Evolutionary conservation across 2,113 vertebrate genomes (phyloP), one percentile per base, ranked within the genome.

Genomic region (Phoxinus phoxinus): DNA sequence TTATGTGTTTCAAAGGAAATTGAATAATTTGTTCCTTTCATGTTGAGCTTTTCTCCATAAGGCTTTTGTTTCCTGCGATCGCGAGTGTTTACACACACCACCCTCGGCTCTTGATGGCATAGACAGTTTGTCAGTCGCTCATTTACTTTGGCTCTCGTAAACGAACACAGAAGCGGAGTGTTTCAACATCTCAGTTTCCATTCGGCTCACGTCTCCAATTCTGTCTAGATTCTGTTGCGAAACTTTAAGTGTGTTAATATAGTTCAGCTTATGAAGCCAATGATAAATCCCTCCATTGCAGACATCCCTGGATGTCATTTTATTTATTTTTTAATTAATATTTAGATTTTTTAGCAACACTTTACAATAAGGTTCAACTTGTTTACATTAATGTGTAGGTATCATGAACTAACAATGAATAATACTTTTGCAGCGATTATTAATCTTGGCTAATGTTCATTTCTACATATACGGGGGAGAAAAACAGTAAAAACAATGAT

Each of bases 1-100:
- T 85, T 71, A 73, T 46, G 78, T 61, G 73, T 81, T 86, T 87
- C 58, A 46, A 46, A 74, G 51, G 51, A 80, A 81, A 59, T 17
- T 67, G 73, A 80, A 80, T 48, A n/a, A 83, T 86, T 83, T 53
- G 65, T 41, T 77, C 44, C 85, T 84, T 86, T 73, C 71, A 71
- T 83, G 41, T 53, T 30, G 12, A 27, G 63, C 78, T 71, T 85
- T 88, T 78, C 46, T 63, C 69, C 27, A 56, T 72, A 67, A 71
- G 46, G 25, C 21, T 74, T 86, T 88, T 85, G 82, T 89, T 63
- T 71, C 76, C 77, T 71, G 74, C 37, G 81, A 32, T 59, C 59
- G 72, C 44, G 27, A 56, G 53, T 86, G 82, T 83, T 80, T 87
- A 81, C 81, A 46, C 53, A 69, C 25, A 21, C 63, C 74, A 53